Conservation (phyloP, 2,888 invertebrate species). For the Mimachlamys varia region DNA sequence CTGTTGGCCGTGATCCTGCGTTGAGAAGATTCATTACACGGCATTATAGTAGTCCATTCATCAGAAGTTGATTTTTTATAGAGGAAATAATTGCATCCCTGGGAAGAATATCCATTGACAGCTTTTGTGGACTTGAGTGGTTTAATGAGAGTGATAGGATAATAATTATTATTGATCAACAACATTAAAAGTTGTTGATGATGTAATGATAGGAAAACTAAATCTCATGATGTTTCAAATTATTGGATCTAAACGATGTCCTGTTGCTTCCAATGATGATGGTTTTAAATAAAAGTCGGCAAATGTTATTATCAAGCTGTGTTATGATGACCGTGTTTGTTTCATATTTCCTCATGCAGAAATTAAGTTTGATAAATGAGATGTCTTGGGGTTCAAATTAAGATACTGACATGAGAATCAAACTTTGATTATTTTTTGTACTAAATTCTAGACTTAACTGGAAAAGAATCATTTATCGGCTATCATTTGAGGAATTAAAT, state of each 20-base stretch:
- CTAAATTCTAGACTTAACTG: too few species aligned
- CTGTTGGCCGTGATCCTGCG: too few species aligned
- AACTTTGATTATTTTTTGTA: neutral
- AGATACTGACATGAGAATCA: neutral
- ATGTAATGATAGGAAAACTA: neutral
- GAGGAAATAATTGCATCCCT: neutral
- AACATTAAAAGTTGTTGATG: neutral
- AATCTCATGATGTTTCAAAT: slow-evolving; percentile 15
- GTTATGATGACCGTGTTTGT: neutral
- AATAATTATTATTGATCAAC: neutral
- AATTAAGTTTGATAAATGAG: slow-evolving; percentile 18
- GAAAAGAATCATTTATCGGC: too few species aligned
- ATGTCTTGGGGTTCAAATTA: neutral
- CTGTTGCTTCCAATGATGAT: neutral
- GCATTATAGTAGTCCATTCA: neutral
- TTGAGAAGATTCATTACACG: too few species aligned
- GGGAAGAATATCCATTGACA: neutral
- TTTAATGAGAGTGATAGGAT: neutral
- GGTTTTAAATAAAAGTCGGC: neutral
- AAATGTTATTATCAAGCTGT: neutral
- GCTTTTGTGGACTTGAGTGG: neutral
- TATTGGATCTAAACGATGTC: slow-evolving; percentile 15
- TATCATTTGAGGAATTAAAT: too few species aligned
- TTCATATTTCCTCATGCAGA: neutral
- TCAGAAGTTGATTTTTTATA: neutral